phyloP scores from a whole-genome alignment of 2,797 vertebrate species.

The Erpetoichthys calabaricus region DNA sequence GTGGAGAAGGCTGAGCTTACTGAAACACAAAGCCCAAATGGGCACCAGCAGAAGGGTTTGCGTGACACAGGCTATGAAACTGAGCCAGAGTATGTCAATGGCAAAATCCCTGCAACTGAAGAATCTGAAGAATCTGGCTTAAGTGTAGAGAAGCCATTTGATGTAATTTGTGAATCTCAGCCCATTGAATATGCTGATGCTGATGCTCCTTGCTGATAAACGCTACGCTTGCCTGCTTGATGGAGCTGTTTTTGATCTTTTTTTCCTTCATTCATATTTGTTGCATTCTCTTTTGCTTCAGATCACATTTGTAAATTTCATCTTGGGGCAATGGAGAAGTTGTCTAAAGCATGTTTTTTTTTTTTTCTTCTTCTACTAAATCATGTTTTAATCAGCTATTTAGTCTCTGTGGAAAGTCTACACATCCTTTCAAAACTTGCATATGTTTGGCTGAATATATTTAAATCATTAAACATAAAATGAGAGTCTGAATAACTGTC shows the following conservation, averaged over 20 bases:
- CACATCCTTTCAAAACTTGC: too few species aligned
- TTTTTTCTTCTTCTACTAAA: not conserved
- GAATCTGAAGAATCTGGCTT: slow-evolving; percentile 39
- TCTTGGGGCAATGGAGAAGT: too few species aligned
- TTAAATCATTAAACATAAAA: too few species aligned
- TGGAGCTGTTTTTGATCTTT: not conserved
- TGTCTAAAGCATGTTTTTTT: not conserved
- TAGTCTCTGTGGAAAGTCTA: not conserved
- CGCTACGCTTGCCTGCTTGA: not conserved
- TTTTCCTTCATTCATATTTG: not conserved
- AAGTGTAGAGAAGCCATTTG: slow-evolving; percentile 66
- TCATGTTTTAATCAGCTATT: not conserved
- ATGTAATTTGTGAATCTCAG: slow-evolving; percentile 76
- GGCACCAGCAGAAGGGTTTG: slow-evolving; percentile 57
- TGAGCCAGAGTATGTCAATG: slow-evolving; percentile 71
- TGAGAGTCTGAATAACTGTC: too few species aligned
- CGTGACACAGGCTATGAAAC: slow-evolving; percentile 88
- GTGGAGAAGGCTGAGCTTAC: slow-evolving; percentile 57
- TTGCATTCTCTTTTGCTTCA: not conserved
- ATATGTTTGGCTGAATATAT: too few species aligned
- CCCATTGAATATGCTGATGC: slow-evolving; percentile 79
- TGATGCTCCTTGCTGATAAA: slow-evolving; percentile 37
- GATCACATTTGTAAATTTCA: too few species aligned
- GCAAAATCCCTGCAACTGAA: slow-evolving; percentile 50
- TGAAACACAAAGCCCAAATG: slow-evolving; percentile 49